Conservation (phyloP, 2,797 vertebrate species). For the Bryconaethiops microstoma region DNA sequence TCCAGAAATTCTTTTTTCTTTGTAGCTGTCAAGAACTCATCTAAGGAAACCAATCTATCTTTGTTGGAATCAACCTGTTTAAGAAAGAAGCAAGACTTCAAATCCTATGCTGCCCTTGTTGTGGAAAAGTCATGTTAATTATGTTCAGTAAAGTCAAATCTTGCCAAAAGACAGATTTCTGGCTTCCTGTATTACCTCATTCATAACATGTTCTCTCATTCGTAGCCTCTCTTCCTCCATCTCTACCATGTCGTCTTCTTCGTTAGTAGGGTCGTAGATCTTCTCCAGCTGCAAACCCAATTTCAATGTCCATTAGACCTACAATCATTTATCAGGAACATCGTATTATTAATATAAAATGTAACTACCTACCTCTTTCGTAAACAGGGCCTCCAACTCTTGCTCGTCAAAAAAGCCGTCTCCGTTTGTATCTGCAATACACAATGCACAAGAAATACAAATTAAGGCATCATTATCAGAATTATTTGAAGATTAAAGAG, state of each 20-base stretch:
- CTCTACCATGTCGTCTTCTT: constrained; percentile 98
- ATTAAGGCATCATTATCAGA: not conserved
- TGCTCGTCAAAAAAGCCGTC: constrained; percentile 98
- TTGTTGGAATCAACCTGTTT: constrained; percentile 87
- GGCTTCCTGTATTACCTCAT: constrained; percentile 77
- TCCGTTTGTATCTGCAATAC: constrained; percentile 86
- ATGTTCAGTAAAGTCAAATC: not conserved
- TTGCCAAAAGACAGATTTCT: not conserved
- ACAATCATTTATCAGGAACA: not conserved
- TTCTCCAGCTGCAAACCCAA: constrained; percentile 86
- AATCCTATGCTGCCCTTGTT: not conserved
- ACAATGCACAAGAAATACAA: not conserved
- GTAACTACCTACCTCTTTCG: constrained; percentile 86
- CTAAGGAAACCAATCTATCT: constrained; percentile 90
- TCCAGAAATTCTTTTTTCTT: constrained; percentile 96
- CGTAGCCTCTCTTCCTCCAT: constrained; percentile 97
- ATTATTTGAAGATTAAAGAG: not conserved
- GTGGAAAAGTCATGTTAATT: not conserved
- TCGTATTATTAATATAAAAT: not conserved
- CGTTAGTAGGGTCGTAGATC: constrained; percentile 94
- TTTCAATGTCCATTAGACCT: not conserved
- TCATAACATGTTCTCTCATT: constrained; percentile 99
- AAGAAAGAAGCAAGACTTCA: not conserved
- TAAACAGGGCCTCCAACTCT: constrained; percentile 96
- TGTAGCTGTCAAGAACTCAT: constrained; percentile 91